A percentile compares a stretch with the other conserved stretches of the same genome.
Conservation (phyloP, 2,113 vertebrate genomes). For the Perca schrenkii region DNA sequence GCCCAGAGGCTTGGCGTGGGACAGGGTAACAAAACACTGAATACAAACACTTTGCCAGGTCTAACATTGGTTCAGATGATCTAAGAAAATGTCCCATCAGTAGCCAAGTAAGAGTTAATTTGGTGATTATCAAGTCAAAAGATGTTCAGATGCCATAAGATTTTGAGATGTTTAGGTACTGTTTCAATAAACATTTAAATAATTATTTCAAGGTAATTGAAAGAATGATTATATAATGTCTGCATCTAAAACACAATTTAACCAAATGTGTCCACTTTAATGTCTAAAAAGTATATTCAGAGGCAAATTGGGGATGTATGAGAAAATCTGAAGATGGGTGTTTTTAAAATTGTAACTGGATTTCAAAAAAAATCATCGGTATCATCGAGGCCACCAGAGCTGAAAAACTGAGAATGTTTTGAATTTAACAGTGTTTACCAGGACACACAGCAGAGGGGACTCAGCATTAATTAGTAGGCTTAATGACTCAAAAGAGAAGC, state of each 20-base stretch:
- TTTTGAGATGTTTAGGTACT: not conserved
- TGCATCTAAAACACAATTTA: not conserved
- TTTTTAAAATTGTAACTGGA: too few relatives aligned
- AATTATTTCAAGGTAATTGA: not conserved
- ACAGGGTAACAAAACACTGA: not conserved
- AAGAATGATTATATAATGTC: not conserved
- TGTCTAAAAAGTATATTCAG: too few relatives aligned
- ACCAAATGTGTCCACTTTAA: not conserved
- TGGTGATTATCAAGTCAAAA: not conserved
- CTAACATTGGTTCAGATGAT: not conserved
- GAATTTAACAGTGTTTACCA: slow-evolving; percentile 36
- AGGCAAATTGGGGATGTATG: too few relatives aligned
- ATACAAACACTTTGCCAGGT: not conserved
- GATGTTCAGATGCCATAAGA: not conserved
- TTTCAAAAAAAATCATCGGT: not conserved
- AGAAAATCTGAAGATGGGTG: too few relatives aligned
- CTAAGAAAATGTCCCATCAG: not conserved
- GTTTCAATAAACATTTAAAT: not conserved
- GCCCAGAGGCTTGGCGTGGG: not conserved
- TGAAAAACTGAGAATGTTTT: not conserved
- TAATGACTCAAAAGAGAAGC: slow-evolving; percentile 24
- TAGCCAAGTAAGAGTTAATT: not conserved
- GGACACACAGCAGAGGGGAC: not conserved
- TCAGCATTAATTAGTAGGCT: slow-evolving; percentile 14
- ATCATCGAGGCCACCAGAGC: not conserved